Conservation (phyloP, 2,888 invertebrate species). For the Leucozona laternaria region DNA sequence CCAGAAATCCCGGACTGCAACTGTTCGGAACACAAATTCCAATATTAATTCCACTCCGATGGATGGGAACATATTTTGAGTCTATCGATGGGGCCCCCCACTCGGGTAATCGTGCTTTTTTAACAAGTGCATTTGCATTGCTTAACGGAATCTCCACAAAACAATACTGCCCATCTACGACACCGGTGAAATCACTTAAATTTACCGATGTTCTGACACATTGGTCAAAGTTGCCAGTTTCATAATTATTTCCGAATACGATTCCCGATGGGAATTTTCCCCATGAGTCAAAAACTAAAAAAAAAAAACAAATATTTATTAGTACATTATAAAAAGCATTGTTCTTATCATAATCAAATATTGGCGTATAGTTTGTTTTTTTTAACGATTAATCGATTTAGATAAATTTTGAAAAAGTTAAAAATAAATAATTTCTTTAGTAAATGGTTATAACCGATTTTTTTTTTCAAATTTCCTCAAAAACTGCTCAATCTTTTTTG, state of each 20-base stretch:
- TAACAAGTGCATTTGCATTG: not conserved
- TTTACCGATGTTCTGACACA: constrained; percentile 76
- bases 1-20: constrained; percentile 54
- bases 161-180: constrained; percentile 79
- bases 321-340: not conserved
- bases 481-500: no score
- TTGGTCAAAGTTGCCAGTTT: constrained; percentile 80
- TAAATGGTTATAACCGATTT: no score
- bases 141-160: constrained; percentile 54
- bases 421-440: no score
- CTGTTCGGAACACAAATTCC: constrained; percentile 72
- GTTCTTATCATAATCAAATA: no score
- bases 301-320: not conserved
- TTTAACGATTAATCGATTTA: no score
- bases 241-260: constrained; percentile 76
- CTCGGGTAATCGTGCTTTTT: not conserved
- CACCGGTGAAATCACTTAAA: constrained; percentile 35
- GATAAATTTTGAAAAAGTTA: no score
- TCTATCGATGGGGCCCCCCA: not conserved
- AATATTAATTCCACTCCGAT: constrained; percentile 1
- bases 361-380: no score
- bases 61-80: not conserved
- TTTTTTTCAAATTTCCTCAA: no score
- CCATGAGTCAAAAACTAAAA: constrained; percentile 80
- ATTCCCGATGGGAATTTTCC: constrained; percentile 80